Conservation (phyloP, 1,140 invertebrate genomes). For the Battus philenor region DNA sequence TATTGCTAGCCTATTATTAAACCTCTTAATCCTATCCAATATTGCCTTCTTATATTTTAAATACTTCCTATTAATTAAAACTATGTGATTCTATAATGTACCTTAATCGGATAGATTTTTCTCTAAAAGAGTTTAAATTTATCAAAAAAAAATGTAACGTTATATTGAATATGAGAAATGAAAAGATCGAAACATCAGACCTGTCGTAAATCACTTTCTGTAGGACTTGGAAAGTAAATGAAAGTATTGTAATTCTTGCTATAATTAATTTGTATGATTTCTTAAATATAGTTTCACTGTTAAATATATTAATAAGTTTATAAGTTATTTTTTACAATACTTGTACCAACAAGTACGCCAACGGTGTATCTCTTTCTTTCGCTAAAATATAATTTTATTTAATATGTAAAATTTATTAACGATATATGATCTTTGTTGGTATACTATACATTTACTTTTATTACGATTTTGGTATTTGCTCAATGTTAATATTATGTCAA, state of each 20-base stretch:
- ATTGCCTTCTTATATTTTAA: background rate
- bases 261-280: no score
- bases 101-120: background rate
- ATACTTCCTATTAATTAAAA: background rate
- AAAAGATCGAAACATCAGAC: no score
- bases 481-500: constrained; percentile 42
- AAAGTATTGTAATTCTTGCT: no score
- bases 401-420: background rate
- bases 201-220: no score
- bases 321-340: background rate
- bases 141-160: background rate
- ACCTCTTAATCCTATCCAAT: background rate
- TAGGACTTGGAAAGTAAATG: no score
- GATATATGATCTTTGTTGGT: constrained; percentile 4
- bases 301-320: background rate
- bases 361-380: constrained; percentile 11
- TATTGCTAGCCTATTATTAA: constrained; percentile 15
- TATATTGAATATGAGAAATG: no score
- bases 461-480: constrained; percentile 57
- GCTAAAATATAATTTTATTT: background rate
- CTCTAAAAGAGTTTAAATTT: no score
- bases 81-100: background rate
- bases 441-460: constrained; percentile 29
- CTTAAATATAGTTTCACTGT: no score
- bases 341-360: background rate